Evolutionary conservation across 2,113 vertebrate genomes (phyloP), one percentile per base, ranked within the genome.

Genomic region (Gobiocypris rarus): DNA sequence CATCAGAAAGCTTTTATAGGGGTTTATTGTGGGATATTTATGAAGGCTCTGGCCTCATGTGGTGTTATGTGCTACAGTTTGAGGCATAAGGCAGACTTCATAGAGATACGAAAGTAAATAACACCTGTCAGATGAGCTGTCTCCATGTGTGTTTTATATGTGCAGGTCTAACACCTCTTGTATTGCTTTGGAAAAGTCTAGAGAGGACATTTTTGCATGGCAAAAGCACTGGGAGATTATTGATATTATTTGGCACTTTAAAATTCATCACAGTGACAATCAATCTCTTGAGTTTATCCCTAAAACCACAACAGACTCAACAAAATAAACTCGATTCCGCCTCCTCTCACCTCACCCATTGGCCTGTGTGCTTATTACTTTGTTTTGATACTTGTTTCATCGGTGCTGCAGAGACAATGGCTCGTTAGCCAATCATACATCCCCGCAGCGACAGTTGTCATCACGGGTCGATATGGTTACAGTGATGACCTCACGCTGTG

Each of bases 401-500:
- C 71, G 14, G 56, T 43, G 41, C 81, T 15, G 11, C 15, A 43
- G 82, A 61, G 31, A 74, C 28, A 19, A 24, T 78, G 58, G 19
- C 45, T 76, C n/a, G 58, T 84, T 84, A 84, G 41, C 83, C 83
- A 50, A 50, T 84, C 63, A 38, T 15, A 34, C 65, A 73, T 70
- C 83, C 65, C n/a, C 19, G 0, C 15, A 45, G 75, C 65, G 41
- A 67, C 67, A 45, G 73, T 77, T 56, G 11, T 85, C 45, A 85
- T 82, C 38, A 34, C 31, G 4, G 67, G 50, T 73, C 69, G 38
- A 83, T 83, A 83, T 76, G 38, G 77, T 85, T 31, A 81, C 52
- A 26, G 81, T 59, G 38, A 87, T 85, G 75, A 85, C 75, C 80
- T 87, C 82, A 81, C 67, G 4, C 34, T 75, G 58, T 7, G 24